A percentile compares a stretch with the other conserved stretches of the same genome.
phyloP scores from a whole-genome alignment of 2,113 vertebrate genomes.

The Cygnus atratus region DNA sequence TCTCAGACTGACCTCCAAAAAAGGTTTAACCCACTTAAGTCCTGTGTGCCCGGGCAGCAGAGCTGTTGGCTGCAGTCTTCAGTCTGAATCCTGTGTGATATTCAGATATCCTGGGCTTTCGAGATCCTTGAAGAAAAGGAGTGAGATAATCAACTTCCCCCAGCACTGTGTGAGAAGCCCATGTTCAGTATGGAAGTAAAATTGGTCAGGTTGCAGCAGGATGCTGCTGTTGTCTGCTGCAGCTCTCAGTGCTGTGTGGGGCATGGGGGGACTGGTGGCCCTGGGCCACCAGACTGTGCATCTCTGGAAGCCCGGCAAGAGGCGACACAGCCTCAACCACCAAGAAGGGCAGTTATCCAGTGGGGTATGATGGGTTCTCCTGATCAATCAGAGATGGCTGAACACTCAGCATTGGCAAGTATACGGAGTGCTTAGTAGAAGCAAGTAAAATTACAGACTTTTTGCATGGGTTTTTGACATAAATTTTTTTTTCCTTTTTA shows the following conservation, averaged over 20 bases:
- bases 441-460: background rate
- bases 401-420: background rate
- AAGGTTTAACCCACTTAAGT: background rate
- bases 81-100: background rate
- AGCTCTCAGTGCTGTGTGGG: accelerated
- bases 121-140: background rate
- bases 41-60: background rate
- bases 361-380: background rate
- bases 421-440: background rate
- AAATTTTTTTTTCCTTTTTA: background rate
- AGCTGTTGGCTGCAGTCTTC: background rate
- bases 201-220: background rate
- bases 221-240: background rate
- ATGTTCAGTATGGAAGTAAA: too few species aligned
- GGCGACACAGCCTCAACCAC: background rate
- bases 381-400: background rate
- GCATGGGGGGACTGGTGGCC: accelerated
- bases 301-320: background rate
- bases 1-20: background rate
- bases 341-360: background rate
- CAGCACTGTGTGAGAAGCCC: background rate
- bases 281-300: accelerated
- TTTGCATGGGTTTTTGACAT: background rate
- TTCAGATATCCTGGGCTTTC: background rate
- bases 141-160: background rate